A percentile compares a stretch with the other conserved stretches of the same genome.
Conservation (phyloP, 2,113 vertebrate species). For the Seriola rivoliana region DNA sequence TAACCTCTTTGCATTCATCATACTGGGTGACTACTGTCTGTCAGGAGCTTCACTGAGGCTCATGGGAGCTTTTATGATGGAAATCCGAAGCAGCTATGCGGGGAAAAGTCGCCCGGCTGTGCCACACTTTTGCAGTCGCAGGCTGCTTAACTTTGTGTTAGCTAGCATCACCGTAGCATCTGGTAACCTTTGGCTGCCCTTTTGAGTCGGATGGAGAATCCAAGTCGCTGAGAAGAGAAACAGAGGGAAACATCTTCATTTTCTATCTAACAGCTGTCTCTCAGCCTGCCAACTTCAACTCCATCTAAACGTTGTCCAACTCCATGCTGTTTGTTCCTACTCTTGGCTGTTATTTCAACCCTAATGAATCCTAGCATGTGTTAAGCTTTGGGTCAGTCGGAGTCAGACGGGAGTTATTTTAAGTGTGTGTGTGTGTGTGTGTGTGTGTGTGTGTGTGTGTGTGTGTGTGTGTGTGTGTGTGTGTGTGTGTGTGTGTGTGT, state of each 20-base stretch:
- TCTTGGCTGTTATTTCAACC: constrained; percentile 33
- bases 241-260: constrained; percentile 50
- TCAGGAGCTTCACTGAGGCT: too few relatives aligned
- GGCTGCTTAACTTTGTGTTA: constrained; percentile 25
- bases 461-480: constrained; percentile 1
- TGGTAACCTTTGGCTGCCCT: constrained; percentile 76
- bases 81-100: not conserved
- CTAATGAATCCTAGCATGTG: constrained; percentile 40
- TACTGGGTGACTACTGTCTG: too few relatives aligned
- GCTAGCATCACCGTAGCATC: constrained; percentile 52
- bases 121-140: not conserved
- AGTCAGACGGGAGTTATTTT: constrained; percentile 27
- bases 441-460: not conserved
- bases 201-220: constrained; percentile 50
- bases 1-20: too few relatives aligned
- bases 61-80: not conserved
- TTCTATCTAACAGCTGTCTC: constrained; percentile 44
- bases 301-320: constrained; percentile 37
- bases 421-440: constrained; percentile 9
- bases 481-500: constrained; percentile 3
- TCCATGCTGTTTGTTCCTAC: constrained; percentile 11
- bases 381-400: constrained; percentile 21
- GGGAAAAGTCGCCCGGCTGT: not conserved
- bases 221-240: constrained; percentile 36
- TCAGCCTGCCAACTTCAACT: constrained; percentile 23